A percentile compares a stretch with the other conserved stretches of the same genome.
Evolutionary conservation across 1,140 invertebrate genomes (phyloP).

Genomic region (Drosophila subobscura): DNA sequence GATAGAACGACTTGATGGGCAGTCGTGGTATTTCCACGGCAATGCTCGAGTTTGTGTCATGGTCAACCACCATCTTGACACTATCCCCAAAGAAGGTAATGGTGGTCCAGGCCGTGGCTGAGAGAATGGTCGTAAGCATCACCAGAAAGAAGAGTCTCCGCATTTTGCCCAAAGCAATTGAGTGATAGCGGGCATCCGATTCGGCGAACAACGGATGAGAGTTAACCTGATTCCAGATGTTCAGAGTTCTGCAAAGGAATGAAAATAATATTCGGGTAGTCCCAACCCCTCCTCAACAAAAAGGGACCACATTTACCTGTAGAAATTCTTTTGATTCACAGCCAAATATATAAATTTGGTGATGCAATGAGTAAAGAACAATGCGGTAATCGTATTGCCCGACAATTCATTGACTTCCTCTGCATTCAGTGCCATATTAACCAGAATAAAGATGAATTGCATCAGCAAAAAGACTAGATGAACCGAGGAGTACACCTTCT

Average conservation of each 20-base stretch:
- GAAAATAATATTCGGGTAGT: not conserved
- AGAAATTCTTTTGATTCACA: conserved; percentile 89
- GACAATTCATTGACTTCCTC: conserved; percentile 92
- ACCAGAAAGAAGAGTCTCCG: conserved; percentile 88
- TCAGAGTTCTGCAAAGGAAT: conserved; percentile 85
- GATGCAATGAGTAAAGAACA: conserved; percentile 91
- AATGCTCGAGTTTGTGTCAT: conserved; percentile 89
- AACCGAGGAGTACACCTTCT: conserved; percentile 86
- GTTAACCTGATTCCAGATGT: conserved; percentile 92
- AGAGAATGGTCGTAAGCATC: conserved; percentile 86
- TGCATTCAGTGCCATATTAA: conserved; percentile 88
- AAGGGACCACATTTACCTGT: conserved; percentile 85
- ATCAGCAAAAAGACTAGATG: conserved; percentile 87
- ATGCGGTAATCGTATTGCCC: conserved; percentile 91
- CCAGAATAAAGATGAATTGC: conserved; percentile 87
- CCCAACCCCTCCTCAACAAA: too few relatives aligned
- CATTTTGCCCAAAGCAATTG: conserved; percentile 90
- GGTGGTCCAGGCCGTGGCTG: conserved; percentile 88
- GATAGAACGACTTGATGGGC: conserved; percentile 90
- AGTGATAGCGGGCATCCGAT: conserved; percentile 90
- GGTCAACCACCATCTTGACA: conserved; percentile 87
- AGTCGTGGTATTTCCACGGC: conserved; percentile 89
- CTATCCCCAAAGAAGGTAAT: conserved; percentile 92
- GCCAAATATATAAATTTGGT: conserved; percentile 91
- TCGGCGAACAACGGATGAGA: conserved; percentile 93